A percentile compares a stretch with the other conserved stretches of the same genome.
Conservation (phyloP, 2,113 vertebrate genomes). For the Urocitellus parryii region DNA sequence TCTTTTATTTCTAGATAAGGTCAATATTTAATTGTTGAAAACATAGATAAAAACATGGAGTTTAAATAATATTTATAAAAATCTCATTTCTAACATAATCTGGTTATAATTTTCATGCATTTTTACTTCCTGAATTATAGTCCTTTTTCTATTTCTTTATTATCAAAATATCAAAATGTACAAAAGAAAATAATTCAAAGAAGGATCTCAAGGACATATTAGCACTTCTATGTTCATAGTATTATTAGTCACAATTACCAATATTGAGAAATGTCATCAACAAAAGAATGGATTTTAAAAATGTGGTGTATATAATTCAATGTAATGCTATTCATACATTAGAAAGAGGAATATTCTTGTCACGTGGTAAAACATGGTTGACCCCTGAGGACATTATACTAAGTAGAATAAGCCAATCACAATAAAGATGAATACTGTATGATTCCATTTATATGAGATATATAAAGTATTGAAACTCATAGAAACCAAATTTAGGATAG, state of each 20-base stretch:
- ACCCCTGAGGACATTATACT: neutral
- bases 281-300: slow-evolving; percentile 13
- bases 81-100: slow-evolving; percentile 48
- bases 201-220: slow-evolving; percentile 6
- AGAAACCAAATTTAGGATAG: slow-evolving; percentile 2
- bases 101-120: slow-evolving; percentile 36
- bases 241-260: slow-evolving; percentile 39
- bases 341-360: neutral
- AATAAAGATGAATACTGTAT: slow-evolving; percentile 2
- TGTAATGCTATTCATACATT: neutral
- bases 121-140: neutral
- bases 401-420: neutral
- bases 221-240: neutral
- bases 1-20: slow-evolving; percentile 63
- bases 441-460: neutral
- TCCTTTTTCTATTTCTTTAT: slow-evolving; percentile 32
- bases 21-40: slow-evolving; percentile 51
- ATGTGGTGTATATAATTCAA: neutral
- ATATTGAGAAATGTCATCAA: neutral
- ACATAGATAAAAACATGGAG: slow-evolving; percentile 38
- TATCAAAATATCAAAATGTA: slow-evolving; percentile 44
- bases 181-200: slow-evolving; percentile 7
- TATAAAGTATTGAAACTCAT: neutral
- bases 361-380: neutral
- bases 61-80: slow-evolving; percentile 57